These are phyloP conservation scores for Dinocampus coccinellae DNA, from an alignment of 2,888 invertebrate genomes.

Conservation along the genomic window DNA sequence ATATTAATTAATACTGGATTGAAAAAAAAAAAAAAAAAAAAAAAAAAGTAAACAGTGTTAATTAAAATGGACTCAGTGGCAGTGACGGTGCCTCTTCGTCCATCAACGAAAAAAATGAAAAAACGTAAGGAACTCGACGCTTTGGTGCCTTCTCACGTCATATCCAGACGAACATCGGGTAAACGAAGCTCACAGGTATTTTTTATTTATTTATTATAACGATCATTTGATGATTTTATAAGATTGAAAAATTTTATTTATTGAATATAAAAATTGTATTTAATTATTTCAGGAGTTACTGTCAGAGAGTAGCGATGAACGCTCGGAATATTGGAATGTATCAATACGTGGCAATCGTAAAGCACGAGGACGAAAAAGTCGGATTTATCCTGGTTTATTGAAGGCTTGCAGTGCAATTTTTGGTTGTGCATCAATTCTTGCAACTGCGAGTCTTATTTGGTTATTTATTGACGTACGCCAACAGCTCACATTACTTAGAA, in stretches of 20 bases:
- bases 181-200: constrained; percentile 64
- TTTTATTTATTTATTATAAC: neutral
- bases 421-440: constrained; percentile 75
- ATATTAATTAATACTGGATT: neutral
- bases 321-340: constrained; percentile 71
- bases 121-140: constrained; percentile 83
- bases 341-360: constrained; percentile 58
- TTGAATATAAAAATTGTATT: neutral
- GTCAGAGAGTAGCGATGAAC: constrained; percentile 75
- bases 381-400: constrained; percentile 72
- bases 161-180: constrained; percentile 66
- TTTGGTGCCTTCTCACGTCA: constrained; percentile 73
- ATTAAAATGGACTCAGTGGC: constrained; percentile 74
- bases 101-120: constrained; percentile 79
- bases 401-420: constrained; percentile 75
- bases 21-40: neutral
- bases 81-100: constrained; percentile 76
- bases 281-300: constrained; percentile 72
- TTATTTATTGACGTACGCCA: constrained; percentile 78
- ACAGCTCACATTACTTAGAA: constrained; percentile 76
- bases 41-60: constrained; percentile 48
- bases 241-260: no score
- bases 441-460: constrained; percentile 78
- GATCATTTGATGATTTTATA: neutral
- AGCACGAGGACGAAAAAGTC: constrained; percentile 58